Base-by-base conservation (phyloP, 2,797 vertebrate genomes). In the Chaunax sp. region DNA sequence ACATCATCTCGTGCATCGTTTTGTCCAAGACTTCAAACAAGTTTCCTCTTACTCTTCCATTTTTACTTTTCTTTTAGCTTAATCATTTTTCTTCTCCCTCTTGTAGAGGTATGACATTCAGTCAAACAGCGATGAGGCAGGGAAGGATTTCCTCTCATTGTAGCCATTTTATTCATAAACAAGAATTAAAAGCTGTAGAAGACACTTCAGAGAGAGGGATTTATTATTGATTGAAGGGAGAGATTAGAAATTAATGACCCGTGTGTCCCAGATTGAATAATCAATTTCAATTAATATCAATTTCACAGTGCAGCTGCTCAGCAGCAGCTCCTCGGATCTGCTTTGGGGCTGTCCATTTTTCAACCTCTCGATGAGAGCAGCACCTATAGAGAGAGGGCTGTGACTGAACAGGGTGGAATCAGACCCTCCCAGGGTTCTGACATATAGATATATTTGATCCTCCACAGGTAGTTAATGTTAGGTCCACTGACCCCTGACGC, bases 241-340 rank as follows among this genome's bases (percentile, higher is more conserved):
- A 89, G 86, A 92, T 93, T 89, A 90, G 86, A 90, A 93, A 91
- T 92, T 90, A 94, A 94, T 92, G 92, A 91, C 87, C 90, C 89
- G 22, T 92, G 87, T 86, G 80, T 87, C 75, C 85, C 82, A 87
- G 84, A 91, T 90, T 91, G 83, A 89, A 89, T 87, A 92, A 94
- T 94, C 91, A 88, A 93, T 93, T 93, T 92, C 75, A 92, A 92
- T 93, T 93, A 90, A 90, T 89, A 91, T 87, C 80, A 87, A 84
- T 90, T 92, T 92, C 84, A 89, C 85, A 88, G 78, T 83, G 88
- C 87, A 90, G 86, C 88, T 90, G 85, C 75, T 90, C 62, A 8
- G 80, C 75, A 90, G 88, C 69, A 72, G 75, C 52, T 81, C 64
- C 65, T 77, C 60, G 53, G 69, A 81, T 82, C 60, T 71, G 86